Conservation (phyloP, 1,140 invertebrate species). For the Drosophila lowei region DNA sequence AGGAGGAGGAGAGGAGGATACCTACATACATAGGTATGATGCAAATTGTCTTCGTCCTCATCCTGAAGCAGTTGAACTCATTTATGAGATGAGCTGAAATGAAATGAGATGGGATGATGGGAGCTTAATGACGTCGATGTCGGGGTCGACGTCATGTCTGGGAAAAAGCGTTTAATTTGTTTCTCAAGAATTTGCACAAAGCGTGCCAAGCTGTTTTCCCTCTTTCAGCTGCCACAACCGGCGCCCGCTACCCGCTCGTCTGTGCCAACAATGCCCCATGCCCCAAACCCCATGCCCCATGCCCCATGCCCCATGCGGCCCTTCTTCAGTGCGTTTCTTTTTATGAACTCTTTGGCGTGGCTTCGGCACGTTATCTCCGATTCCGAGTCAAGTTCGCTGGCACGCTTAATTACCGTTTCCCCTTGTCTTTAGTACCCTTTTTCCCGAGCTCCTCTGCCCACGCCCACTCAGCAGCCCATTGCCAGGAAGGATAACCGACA, state of each 20-base stretch:
- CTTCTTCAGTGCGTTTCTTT: slow-evolving; percentile 40
- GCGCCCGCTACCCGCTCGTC: background rate
- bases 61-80: slow-evolving; percentile 8
- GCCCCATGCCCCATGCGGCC: background rate
- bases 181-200: slow-evolving; percentile 58
- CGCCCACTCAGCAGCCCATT: background rate
- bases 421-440: background rate
- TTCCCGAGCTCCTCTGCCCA: background rate
- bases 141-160: slow-evolving; percentile 29
- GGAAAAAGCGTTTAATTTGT: slow-evolving; percentile 55
- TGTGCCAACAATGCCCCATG: background rate
- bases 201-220: slow-evolving; percentile 39
- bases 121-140: slow-evolving; percentile 43
- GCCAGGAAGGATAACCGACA: slow-evolving; percentile 25
- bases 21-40: background rate
- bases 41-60: slow-evolving; percentile 7
- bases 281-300: background rate
- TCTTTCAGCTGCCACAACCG: background rate
- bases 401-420: slow-evolving; percentile 70
- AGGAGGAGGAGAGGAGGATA: too few relatives aligned
- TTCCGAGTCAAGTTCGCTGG: slow-evolving; percentile 55
- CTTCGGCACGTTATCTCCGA: slow-evolving; percentile 50
- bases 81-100: slow-evolving; percentile 15
- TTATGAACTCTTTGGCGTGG: slow-evolving; percentile 69
- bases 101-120: slow-evolving; percentile 12